A percentile compares a stretch with the other conserved stretches of the same genome.
phyloP scores from a whole-genome alignment of 2,113 vertebrate species.

The Toxotes jaculatrix region DNA sequence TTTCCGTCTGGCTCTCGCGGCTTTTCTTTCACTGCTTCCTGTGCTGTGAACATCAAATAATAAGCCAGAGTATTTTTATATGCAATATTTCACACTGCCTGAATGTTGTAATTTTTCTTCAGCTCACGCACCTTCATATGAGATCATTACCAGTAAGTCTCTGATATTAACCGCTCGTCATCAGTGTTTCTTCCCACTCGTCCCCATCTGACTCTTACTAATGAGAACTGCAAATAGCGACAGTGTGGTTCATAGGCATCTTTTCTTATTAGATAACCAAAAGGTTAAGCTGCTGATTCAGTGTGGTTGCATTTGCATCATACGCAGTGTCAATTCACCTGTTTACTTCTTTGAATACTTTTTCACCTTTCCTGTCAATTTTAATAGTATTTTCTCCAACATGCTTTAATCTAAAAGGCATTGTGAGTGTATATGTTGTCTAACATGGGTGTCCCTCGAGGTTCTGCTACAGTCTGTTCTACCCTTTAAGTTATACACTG shows the following conservation, averaged over 20 bases:
- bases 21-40: constrained; percentile 27
- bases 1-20: constrained; percentile 26
- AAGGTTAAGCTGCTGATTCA: constrained; percentile 32
- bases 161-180: constrained; percentile 38
- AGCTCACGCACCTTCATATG: constrained; percentile 25
- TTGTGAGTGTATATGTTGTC: background rate
- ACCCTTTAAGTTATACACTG: background rate
- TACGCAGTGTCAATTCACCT: background rate
- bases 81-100: constrained; percentile 36
- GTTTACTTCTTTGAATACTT: background rate
- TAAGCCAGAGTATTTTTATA: constrained; percentile 32
- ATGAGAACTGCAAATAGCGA: constrained; percentile 27
- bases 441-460: background rate
- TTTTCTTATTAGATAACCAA: constrained; percentile 1
- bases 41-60: constrained; percentile 51
- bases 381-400: background rate
- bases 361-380: background rate
- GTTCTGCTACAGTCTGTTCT: background rate
- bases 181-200: constrained; percentile 1
- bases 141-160: constrained; percentile 39
- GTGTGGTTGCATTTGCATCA: background rate
- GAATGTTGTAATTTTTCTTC: constrained; percentile 24
- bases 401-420: background rate
- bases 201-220: constrained; percentile 31
- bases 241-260: background rate